A percentile compares a stretch with the other conserved stretches of the same genome.
Evolutionary conservation across 2,888 invertebrate genomes (phyloP).

Genomic region (Hypomecis punctinalis): DNA sequence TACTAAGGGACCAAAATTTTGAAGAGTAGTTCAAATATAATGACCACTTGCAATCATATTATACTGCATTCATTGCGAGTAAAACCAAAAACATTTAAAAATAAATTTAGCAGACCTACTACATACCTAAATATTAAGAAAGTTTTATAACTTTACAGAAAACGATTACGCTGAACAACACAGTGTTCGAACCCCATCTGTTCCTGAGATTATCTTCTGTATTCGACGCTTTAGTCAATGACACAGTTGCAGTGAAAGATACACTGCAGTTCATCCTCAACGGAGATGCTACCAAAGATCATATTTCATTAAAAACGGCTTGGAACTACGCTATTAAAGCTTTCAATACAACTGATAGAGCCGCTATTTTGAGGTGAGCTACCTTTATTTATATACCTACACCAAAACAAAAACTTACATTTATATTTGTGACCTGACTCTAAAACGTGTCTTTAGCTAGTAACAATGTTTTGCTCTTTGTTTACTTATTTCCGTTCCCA

Average conservation of each 20-base stretch:
- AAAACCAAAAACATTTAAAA: no score
- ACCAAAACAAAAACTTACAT: no score
- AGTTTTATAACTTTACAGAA: conserved; percentile 51
- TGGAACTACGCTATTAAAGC: conserved; percentile 57
- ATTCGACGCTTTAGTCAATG: conserved; percentile 64
- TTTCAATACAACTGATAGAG: conserved; percentile 56
- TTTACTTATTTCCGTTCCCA: no score
- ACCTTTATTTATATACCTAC: not conserved
- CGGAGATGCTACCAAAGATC: conserved; percentile 44
- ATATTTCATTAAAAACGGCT: conserved; percentile 54
- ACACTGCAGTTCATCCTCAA: conserved; percentile 51
- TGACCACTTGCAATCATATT: no score
- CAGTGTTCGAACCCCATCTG: conserved; percentile 59
- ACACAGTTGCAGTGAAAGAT: conserved; percentile 55
- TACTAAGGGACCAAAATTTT: no score
- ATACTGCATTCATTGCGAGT: no score
- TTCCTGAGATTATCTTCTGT: conserved; percentile 71
- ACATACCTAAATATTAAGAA: not conserved
- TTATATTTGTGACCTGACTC: no score
- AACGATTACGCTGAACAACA: conserved; percentile 58
- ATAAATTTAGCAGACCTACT: no score
- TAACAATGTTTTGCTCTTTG: no score
- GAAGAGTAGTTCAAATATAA: no score
- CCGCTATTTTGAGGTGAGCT: conserved; percentile 58
- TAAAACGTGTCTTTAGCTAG: no score